These are phyloP conservation scores for Lophotriccus pileatus DNA, from an alignment of 2,797 vertebrate genomes.

Conservation along the genomic window DNA sequence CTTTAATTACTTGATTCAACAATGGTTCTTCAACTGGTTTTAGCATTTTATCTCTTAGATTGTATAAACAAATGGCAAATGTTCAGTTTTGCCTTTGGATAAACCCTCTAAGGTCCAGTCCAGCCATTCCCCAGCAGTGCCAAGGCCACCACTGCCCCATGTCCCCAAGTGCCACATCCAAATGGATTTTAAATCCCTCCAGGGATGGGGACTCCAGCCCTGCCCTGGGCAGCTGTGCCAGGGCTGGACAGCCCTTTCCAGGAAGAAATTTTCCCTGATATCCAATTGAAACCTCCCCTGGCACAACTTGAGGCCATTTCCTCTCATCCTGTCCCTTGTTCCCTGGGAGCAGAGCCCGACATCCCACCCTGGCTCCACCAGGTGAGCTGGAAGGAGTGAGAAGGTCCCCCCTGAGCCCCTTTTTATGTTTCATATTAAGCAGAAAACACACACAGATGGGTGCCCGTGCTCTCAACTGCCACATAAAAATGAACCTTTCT, in stretches of 20 bases:
- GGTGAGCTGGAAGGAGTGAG: neutral
- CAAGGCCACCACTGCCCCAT: fast-evolving
- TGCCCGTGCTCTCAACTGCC: neutral
- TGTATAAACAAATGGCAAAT: neutral
- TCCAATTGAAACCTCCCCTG: fast-evolving
- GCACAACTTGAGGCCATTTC: fast-evolving
- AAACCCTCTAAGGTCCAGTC: neutral
- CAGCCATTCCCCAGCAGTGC: fast-evolving
- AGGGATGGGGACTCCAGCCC: too few relatives aligned
- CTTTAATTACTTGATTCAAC: neutral
- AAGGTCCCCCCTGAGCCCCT: neutral
- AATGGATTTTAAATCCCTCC: fast-evolving
- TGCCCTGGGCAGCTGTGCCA: neutral
- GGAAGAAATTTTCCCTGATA: neutral
- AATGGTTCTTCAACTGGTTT: neutral
- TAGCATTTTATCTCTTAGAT: neutral
- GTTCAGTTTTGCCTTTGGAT: neutral
- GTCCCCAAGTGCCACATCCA: fast-evolving
- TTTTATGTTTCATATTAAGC: neutral
- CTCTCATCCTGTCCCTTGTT: neutral
- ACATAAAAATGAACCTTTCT: neutral
- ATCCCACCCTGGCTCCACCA: neutral
- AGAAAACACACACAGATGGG: neutral
- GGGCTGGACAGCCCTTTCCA: neutral
- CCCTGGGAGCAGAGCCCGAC: neutral